Conservation (phyloP, 2,888 invertebrate genomes). For the Cosmia trapezina region DNA sequence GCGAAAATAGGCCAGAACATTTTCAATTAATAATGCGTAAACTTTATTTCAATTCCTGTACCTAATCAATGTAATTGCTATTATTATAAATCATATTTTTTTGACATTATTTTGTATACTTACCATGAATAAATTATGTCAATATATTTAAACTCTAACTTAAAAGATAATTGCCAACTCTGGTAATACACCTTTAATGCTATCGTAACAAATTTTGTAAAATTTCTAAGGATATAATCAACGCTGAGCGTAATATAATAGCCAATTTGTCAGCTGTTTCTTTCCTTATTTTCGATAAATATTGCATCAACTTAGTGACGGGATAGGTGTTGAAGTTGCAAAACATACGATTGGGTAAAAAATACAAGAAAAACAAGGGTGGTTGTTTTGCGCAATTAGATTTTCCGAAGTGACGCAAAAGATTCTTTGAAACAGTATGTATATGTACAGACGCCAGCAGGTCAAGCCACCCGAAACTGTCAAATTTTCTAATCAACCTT, state of each 20-base stretch:
- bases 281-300: conserved; percentile 4
- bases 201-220: conserved; percentile 11
- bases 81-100: conserved; percentile 4
- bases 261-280: conserved; percentile 10
- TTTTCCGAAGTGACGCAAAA: not conserved
- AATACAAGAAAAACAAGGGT: not conserved
- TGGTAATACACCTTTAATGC: not conserved
- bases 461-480: too few species aligned
- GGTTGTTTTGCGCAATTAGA: not conserved
- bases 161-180: not conserved
- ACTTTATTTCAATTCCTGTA: conserved; percentile 26
- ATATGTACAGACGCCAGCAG: too few species aligned
- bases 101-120: conserved; percentile 24
- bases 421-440: not conserved
- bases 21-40: conserved; percentile 13
- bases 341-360: not conserved
- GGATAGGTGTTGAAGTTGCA: not conserved
- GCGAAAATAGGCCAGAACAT: not conserved
- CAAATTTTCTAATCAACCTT: too few species aligned
- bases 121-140: conserved; percentile 12
- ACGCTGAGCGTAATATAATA: conserved; percentile 18
- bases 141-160: not conserved
- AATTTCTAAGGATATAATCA: not conserved
- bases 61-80: conserved; percentile 2
- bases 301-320: not conserved